These are phyloP conservation scores for Thinocorus orbignyianus DNA, from an alignment of 2,113 vertebrate species.

Conservation along the genomic window DNA sequence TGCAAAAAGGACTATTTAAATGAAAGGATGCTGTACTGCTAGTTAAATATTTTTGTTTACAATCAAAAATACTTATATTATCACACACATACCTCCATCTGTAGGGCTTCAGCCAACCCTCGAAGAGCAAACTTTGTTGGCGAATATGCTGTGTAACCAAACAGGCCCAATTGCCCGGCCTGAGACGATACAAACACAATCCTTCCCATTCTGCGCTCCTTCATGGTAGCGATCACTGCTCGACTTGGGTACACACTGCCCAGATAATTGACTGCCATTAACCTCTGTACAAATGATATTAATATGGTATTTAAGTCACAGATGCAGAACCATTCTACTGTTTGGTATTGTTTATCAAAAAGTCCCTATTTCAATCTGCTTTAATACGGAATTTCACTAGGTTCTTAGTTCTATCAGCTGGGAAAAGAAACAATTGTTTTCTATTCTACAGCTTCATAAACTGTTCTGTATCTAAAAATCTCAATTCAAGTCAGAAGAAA, in stretches of 20 bases:
- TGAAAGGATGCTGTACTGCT: neutral
- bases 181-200: constrained; percentile 96
- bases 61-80: neutral
- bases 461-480: neutral
- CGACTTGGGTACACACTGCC: constrained; percentile 94
- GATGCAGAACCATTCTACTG: neutral
- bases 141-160: constrained; percentile 94
- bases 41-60: neutral
- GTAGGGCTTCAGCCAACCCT: constrained; percentile 92
- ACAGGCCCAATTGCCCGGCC: constrained; percentile 91
- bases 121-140: constrained; percentile 93
- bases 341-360: neutral
- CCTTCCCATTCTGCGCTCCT: constrained; percentile 92
- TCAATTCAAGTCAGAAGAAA: neutral
- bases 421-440: neutral
- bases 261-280: constrained; percentile 97
- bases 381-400: neutral
- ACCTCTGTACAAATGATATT: constrained; percentile 73
- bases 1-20: neutral
- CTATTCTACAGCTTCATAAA: neutral
- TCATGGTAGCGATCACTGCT: constrained; percentile 94
- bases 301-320: neutral
- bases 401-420: neutral
- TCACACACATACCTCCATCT: constrained; percentile 90
- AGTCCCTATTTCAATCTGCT: neutral